Percentiles rank a stretch among this genome's conserved stretches.
phyloP scores from a whole-genome alignment of 2,888 invertebrate genomes.

The Biston betularia region DNA sequence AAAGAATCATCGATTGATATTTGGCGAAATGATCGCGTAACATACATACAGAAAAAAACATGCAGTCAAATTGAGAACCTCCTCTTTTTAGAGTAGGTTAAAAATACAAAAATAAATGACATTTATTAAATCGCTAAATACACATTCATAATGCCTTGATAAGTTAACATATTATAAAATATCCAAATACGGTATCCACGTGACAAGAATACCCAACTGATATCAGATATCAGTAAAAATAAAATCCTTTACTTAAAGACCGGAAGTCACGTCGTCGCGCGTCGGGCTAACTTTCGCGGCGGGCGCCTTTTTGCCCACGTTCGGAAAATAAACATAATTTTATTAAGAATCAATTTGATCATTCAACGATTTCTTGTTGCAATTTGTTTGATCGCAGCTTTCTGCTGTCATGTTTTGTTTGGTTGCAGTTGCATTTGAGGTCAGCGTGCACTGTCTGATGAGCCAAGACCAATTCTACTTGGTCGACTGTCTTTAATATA shows the following conservation, averaged over 20 bases:
- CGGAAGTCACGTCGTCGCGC: constrained; percentile 54
- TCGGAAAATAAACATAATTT: constrained; percentile 54
- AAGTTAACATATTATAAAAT: no score
- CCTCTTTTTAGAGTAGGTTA: no score
- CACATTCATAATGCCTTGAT: no score
- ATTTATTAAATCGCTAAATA: not conserved
- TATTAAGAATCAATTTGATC: constrained; percentile 48
- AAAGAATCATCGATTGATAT: no score
- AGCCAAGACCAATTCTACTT: constrained; percentile 1
- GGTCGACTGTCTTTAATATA: not conserved
- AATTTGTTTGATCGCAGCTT: constrained; percentile 30
- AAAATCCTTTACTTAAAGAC: constrained; percentile 19
- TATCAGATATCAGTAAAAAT: constrained; percentile 19
- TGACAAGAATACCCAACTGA: not conserved
- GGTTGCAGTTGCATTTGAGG: constrained; percentile 20
- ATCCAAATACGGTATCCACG: no score
- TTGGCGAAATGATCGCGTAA: no score
- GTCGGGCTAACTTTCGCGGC: constrained; percentile 52
- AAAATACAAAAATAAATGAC: no score
- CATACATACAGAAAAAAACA: no score
- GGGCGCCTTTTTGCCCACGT: constrained; percentile 55
- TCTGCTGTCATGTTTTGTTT: constrained; percentile 28
- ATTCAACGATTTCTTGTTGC: constrained; percentile 31
- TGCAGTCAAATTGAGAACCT: no score
- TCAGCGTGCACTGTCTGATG: not conserved